A percentile compares a stretch with the other conserved stretches of the same genome.
Conservation (phyloP, 2,113 vertebrate genomes). For the Barnardius zonarius region DNA sequence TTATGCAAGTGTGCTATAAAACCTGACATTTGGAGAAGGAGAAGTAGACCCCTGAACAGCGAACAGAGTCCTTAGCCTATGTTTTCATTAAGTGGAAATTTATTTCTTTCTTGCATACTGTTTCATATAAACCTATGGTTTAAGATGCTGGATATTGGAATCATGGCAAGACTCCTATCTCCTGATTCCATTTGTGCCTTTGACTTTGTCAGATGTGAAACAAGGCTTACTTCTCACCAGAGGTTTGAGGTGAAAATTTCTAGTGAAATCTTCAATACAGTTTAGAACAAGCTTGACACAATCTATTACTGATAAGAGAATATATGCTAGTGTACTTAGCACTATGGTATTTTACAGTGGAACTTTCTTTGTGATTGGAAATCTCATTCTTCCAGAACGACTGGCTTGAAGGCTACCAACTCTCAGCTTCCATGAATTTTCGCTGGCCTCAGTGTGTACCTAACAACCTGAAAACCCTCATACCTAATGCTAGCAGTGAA, state of each 20-base stretch:
- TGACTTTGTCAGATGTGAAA: not conserved
- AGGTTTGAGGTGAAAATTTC: not conserved
- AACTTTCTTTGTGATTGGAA: not conserved
- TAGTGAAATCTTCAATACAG: not conserved
- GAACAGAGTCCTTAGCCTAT: not conserved
- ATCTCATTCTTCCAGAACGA: conserved; percentile 71
- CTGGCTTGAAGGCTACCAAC: conserved; percentile 85
- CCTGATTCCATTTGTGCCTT: not conserved
- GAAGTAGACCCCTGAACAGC: not conserved
- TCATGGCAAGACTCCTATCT: not conserved
- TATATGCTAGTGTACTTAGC: not conserved
- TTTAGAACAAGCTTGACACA: not conserved
- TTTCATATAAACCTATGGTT: not conserved
- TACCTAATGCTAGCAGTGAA: conserved; percentile 82
- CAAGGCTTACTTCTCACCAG: not conserved
- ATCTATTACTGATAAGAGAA: not conserved
- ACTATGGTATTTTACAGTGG: not conserved
- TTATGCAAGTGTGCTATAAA: not conserved
- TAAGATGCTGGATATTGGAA: not conserved
- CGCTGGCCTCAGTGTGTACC: conserved; percentile 82
- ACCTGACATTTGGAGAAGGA: not conserved
- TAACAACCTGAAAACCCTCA: conserved; percentile 79
- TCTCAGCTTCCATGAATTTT: conserved; percentile 80
- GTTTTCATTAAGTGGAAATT: not conserved
- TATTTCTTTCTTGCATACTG: not conserved